These are phyloP conservation scores for Drosophila atroscutellata DNA, from an alignment of 2,888 invertebrate species.

Conservation along the genomic window DNA sequence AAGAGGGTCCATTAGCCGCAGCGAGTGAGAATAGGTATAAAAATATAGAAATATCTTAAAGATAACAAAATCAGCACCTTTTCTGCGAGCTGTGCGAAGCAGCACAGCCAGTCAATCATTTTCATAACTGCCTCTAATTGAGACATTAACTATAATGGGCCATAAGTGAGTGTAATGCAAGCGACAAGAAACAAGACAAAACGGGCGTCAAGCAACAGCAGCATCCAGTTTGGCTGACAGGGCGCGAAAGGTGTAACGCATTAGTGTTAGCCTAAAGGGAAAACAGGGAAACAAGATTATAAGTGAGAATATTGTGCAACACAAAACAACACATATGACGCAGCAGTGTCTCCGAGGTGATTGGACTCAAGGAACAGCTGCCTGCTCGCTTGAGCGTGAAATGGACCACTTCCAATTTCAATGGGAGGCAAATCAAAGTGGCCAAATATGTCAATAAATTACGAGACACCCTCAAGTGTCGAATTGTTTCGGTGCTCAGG, in stretches of 20 bases:
- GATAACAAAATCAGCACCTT: conserved; percentile 10
- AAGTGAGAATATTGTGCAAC: conserved; percentile 14
- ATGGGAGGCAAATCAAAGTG: conserved; percentile 53
- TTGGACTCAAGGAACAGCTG: conserved; percentile 52
- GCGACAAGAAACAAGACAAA: conserved; percentile 42
- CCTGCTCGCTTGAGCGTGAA: conserved; percentile 60
- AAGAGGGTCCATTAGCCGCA: conserved; percentile 34
- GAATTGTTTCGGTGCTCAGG: conserved; percentile 46
- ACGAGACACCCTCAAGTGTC: conserved; percentile 61
- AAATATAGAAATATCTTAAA: conserved; percentile 25
- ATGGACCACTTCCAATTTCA: conserved; percentile 21
- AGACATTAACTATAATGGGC: conserved; percentile 76
- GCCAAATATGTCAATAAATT: conserved; percentile 74
- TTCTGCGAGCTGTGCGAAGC: conserved; percentile 25
- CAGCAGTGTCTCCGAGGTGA: conserved; percentile 33
- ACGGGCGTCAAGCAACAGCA: conserved; percentile 33
- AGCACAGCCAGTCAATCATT: conserved; percentile 65
- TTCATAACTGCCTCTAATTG: conserved; percentile 79
- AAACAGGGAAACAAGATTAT: conserved; percentile 12
- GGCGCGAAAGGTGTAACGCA: conserved; percentile 44
- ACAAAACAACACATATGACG: conserved; percentile 35
- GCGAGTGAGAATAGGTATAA: conserved; percentile 36
- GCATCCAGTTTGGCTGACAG: conserved; percentile 34
- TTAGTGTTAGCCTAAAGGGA: conserved; percentile 48
- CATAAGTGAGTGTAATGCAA: conserved; percentile 70